These are phyloP conservation scores for Ostrea edulis DNA, from an alignment of 1,140 invertebrate genomes.

Conservation along the genomic window DNA sequence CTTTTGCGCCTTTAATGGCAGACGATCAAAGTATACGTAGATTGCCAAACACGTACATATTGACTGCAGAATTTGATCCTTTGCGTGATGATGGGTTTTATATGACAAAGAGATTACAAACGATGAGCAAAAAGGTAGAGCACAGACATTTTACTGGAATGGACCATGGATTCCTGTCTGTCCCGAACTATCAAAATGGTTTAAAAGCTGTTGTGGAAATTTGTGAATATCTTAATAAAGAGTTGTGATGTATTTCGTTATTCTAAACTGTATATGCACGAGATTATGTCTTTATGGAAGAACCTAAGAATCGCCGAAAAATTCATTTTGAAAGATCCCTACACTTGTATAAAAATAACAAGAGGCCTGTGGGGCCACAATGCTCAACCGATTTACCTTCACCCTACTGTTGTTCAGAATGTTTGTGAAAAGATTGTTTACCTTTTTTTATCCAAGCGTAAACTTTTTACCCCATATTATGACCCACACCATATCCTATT, in stretches of 20 bases:
- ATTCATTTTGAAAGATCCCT: no score
- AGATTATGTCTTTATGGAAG: no score
- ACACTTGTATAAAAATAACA: no score
- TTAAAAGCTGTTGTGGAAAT: constrained; percentile 16
- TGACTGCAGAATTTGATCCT: constrained; percentile 57
- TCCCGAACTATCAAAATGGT: constrained; percentile 43
- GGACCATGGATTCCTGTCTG: constrained; percentile 53
- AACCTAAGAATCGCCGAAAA: no score
- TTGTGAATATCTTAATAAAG: constrained; percentile 18
- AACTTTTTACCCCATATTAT: no score
- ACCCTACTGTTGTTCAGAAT: no score
- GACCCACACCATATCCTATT: no score
- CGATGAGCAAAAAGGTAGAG: constrained; percentile 40
- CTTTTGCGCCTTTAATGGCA: constrained; percentile 57
- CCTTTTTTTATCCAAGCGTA: no score
- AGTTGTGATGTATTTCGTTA: background rate
- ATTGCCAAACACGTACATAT: constrained; percentile 56
- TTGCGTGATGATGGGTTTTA: constrained; percentile 61
- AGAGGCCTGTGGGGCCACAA: no score
- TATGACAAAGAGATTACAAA: constrained; percentile 52
- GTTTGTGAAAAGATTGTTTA: no score
- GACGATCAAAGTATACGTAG: constrained; percentile 41
- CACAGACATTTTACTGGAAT: constrained; percentile 54
- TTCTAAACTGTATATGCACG: background rate
- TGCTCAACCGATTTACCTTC: no score